Base-by-base conservation (phyloP, 2,797 vertebrate genomes). In the Lutjanus argentimaculatus region DNA sequence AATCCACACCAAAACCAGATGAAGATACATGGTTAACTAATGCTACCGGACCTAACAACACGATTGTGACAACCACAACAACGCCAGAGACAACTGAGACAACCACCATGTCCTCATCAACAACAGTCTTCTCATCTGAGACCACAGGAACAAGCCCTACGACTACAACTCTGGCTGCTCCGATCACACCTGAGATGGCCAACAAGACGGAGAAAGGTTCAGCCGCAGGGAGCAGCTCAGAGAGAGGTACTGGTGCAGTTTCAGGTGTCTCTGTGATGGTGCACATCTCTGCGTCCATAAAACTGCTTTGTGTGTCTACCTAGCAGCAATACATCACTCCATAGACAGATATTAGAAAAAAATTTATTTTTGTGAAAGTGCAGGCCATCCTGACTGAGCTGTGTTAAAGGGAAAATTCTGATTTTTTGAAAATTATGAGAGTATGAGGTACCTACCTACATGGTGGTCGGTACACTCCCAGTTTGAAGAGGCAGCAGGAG, bases 171-270 rank as follows among this genome's bases (percentile, higher is more conserved):
- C 19, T 79, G 2, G 25, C n/a, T 8, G 62, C 10, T 56, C 21
- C 56, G 0, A 53, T 49, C 68, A 63, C 86, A 61, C 42, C 88
- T 2, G 83, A 81, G 53, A 67, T 8, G 46, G 64, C 19, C 61
- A 93, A 92, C 83, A 68, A 71, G 19, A 87, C 90, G 1, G 82
- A 86, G 53, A 77, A 77, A 64, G 64, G 15, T 0, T 42, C 36
- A 1, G 76, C 56, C 51, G 22, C 57, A 19, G 82, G 75, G 21
- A 72, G 73, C 76, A 83, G 57, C 83, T 84, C 88, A 45, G 91
- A 90, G 0, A 90, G 87, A 95, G 94, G 93, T 92, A 91, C 45
- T 1, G 52, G 10, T 36, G 22, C 25, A 14, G 55, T 77, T 68
- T 87, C 80, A 80, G 75, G 77, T 82, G 55, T 87, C 63, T 65